phyloP scores from a whole-genome alignment of 35 echinoderm and acorn worm genomes.

The Apostichopus japonicus region DNA sequence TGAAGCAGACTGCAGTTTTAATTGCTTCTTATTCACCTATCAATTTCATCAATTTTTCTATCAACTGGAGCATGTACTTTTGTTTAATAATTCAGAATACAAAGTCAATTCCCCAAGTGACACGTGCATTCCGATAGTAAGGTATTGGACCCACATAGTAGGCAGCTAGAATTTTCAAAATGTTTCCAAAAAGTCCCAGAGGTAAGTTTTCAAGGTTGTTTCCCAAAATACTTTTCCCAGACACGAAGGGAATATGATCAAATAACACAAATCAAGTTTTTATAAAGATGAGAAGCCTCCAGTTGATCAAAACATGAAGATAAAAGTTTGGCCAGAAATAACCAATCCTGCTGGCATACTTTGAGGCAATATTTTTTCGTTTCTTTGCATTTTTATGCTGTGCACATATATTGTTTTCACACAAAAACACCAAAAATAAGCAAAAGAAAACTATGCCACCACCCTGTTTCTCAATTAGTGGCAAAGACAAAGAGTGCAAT shows the following conservation, averaged over 20 bases:
- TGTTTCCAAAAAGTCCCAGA: not conserved
- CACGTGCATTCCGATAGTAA: no score
- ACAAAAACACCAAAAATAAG: not conserved
- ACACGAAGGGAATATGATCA: not conserved
- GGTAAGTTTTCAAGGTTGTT: not conserved
- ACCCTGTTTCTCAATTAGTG: no score
- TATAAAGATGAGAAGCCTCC: not conserved
- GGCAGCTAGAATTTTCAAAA: not conserved
- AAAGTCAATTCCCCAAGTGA: no score
- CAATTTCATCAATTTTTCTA: no score
- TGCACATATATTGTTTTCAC: not conserved
- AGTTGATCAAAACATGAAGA: not conserved
- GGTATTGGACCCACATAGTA: no score
- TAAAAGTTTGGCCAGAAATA: not conserved
- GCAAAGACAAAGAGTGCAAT: no score
- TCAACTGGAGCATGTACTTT: no score
- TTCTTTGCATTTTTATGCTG: no score
- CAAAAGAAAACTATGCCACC: no score
- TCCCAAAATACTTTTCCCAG: not conserved
- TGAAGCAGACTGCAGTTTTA: no score
- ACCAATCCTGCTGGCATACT: not conserved
- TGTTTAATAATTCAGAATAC: no score
- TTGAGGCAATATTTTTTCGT: not conserved
- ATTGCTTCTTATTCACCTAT: no score
- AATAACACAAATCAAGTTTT: not conserved